Base-by-base conservation (phyloP, 2,113 vertebrate species). In the Sylvia atricapilla region DNA sequence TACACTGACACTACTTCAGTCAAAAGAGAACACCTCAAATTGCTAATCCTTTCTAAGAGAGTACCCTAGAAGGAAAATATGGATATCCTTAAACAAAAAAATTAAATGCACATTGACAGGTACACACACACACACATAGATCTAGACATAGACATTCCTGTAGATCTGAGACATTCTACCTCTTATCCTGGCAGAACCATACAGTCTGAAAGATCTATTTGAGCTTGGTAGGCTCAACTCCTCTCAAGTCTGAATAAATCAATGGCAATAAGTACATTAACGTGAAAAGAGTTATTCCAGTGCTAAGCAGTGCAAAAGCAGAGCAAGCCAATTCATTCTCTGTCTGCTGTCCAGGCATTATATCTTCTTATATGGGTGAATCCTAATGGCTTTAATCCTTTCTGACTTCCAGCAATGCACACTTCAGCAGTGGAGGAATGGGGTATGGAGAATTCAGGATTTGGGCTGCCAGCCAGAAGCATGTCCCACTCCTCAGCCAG, bases 171-270 rank as follows among this genome's bases (percentile, higher is more conserved):
- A 28, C 19, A 49, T 93, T 91, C 35, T 78, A 23, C 41, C 22
- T n/a, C 46, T 87, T 92, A 79, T 89, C 50, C 82, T 92, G 62
- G 60, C 64, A 94, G 60, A 90, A 67, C 8, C 30, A 44, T 74
- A 22, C 1, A 20, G 52, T 69, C 78, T 52, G 17, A 66, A 70
- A 93, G 64, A 84, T 81, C 44, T 88, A 3, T 73, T 90, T 92
- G 60, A 87, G 69, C 66, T 87, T 62, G 52, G 58, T 33, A 56
- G 28, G 79, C 53, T 92, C 41, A 44, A 23, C 25, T 84, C 49
- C 64, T 88, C 88, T 89, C 46, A 31, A 23, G 31, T 28, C 41
- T 64, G 41, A 62, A 75, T 96, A 94, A 96, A 96, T 93, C 92
- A 96, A 56, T 49, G 62, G 47, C 41, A 95, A 60, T 92, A 95